Base-by-base conservation (phyloP, 2,113 vertebrate species). In the Oncorhynchus clarkii region DNA sequence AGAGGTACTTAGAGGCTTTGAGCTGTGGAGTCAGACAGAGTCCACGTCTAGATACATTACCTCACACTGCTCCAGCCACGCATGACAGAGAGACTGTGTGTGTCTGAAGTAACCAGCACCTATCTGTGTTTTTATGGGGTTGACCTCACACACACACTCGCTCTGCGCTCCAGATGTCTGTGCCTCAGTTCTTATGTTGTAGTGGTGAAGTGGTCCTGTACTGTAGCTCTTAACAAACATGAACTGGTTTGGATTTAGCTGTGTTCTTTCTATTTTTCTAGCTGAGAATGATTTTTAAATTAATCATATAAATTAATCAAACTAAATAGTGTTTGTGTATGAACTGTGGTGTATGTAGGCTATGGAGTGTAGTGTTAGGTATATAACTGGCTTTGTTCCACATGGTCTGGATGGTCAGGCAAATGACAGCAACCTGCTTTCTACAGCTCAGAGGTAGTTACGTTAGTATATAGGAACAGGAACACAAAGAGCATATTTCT, bases 141-240 rank as follows among this genome's bases (percentile, higher is more conserved):
- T 90, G 88, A 89, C 88, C 89, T 88, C 88, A 70, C 85, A 88
- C 77, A 88, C 81, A 75, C 88, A 87, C 86, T 85, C 86, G 79
- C 79, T n/a, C 85, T 89, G 86, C 22, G 83, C 84, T 86, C 72
- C 83, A 84, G 75, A 79, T 57, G 39, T 78, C 76, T 70, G 82
- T 85, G 83, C 81, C 78, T 80, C 68, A 45, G 67, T 69, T 73
- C 67, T 82, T 20, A 70, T 81, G 66, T 57, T 65, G 73, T 75
- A 29, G 73, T 45, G 66, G 71, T 70, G 24, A 74, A 78, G 62
- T 51, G 14, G 12, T 51, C 14, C 49, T 16, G 3, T 51, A 51
- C 59, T 70, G 71, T 72, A 73, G 57, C 31, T 24, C 68, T 22
- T 34, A 24, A 54, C 16, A 54, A 2, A 54, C 51, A 54, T 45